phyloP scores from a whole-genome alignment of 1,140 invertebrate species.

The Dermatophagoides farinae region DNA sequence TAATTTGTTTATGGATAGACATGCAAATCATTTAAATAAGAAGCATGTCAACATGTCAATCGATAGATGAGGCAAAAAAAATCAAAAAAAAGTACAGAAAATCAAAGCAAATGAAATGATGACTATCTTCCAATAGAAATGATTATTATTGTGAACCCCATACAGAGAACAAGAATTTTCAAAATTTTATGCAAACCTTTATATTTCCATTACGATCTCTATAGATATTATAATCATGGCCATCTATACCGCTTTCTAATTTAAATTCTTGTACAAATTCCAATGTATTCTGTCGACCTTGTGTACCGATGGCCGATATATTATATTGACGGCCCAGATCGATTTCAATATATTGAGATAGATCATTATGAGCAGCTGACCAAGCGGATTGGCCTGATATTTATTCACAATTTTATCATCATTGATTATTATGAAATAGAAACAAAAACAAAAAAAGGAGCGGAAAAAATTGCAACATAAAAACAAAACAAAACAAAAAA shows the following conservation, averaged over 20 bases:
- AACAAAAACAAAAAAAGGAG: no score
- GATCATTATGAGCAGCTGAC: conserved; percentile 73
- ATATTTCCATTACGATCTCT: conserved; percentile 21
- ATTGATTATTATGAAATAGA: not conserved
- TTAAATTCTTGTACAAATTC: conserved; percentile 82
- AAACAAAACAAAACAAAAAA: not conserved
- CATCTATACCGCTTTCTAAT: conserved; percentile 74
- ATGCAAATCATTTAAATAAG: not conserved
- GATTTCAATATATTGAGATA: conserved; percentile 59
- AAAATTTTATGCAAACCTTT: conserved; percentile 15
- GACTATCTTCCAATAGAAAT: no score
- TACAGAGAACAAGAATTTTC: not conserved
- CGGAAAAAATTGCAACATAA: not conserved
- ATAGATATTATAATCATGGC: conserved; percentile 46
- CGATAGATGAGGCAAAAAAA: no score
- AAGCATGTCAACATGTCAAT: no score
- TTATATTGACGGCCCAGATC: conserved; percentile 70
- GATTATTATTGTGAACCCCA: no score
- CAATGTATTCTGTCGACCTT: conserved; percentile 61
- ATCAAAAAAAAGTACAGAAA: no score
- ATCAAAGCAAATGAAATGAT: no score
- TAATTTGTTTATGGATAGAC: not conserved
- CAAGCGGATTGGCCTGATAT: conserved; percentile 62
- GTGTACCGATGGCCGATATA: conserved; percentile 63
- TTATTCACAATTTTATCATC: not conserved